A percentile compares a stretch with the other conserved stretches of the same genome.
phyloP scores from a whole-genome alignment of 2,888 invertebrate species.

The Drosophila testacea region DNA sequence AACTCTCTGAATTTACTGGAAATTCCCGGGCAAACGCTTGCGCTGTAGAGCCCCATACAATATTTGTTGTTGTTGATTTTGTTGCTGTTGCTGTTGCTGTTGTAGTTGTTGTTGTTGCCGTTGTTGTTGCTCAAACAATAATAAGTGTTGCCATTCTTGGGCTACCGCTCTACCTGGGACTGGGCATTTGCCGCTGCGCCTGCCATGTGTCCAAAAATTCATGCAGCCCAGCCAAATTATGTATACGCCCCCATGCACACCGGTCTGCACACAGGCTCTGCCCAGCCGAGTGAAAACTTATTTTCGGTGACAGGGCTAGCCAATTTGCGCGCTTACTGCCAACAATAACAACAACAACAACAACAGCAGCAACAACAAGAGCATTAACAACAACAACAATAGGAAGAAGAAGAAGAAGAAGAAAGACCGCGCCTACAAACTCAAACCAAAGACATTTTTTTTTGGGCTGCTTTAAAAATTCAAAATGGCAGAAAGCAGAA shows the following conservation, averaged over 20 bases:
- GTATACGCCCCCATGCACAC: slow-evolving; percentile 69
- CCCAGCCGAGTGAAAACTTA: slow-evolving; percentile 59
- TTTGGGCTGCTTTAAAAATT: slow-evolving; percentile 66
- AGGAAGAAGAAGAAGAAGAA: slow-evolving; percentile 31
- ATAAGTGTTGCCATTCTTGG: slow-evolving; percentile 78
- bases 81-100: slow-evolving; percentile 8
- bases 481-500: slow-evolving; percentile 68
- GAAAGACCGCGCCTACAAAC: slow-evolving; percentile 41
- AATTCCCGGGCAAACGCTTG: slow-evolving; percentile 86
- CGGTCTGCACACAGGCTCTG: slow-evolving; percentile 17
- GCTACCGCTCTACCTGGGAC: slow-evolving; percentile 58
- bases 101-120: slow-evolving; percentile 10
- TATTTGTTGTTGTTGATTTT: slow-evolving; percentile 30
- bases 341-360: slow-evolving; percentile 35
- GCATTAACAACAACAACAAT: too few relatives aligned
- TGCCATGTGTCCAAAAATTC: slow-evolving; percentile 60
- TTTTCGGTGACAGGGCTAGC: slow-evolving; percentile 68
- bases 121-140: slow-evolving; percentile 74
- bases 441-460: slow-evolving; percentile 1
- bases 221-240: slow-evolving; percentile 75
- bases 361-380: neutral
- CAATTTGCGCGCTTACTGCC: slow-evolving; percentile 72
- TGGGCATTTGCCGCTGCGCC: slow-evolving; percentile 36
- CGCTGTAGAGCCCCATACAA: slow-evolving; percentile 73
- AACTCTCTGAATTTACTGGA: slow-evolving; percentile 47